Percentiles rank a stretch among this genome's conserved stretches.
phyloP scores from a whole-genome alignment of 2,888 invertebrate genomes.

The Drosophila paramelanica region DNA sequence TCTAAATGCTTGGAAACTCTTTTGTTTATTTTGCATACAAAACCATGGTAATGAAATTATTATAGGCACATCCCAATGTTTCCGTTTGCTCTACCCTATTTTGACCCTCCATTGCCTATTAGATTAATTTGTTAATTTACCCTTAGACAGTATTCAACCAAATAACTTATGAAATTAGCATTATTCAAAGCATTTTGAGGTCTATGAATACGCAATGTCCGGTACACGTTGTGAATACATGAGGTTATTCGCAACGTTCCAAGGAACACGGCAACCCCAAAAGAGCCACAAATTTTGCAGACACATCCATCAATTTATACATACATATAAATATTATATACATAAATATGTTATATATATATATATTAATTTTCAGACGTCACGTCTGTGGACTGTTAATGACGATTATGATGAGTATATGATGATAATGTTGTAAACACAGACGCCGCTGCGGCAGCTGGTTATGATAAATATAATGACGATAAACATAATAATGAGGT shows the following conservation, averaged over 20 bases:
- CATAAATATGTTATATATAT: slow-evolving; percentile 6
- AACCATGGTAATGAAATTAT: background rate
- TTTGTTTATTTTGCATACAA: background rate
- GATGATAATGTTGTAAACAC: slow-evolving; percentile 30
- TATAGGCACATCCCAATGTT: background rate
- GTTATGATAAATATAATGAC: slow-evolving; percentile 14
- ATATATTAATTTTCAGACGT: slow-evolving; percentile 68
- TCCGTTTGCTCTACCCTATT: background rate
- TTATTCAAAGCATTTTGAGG: slow-evolving; percentile 64
- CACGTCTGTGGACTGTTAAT: slow-evolving; percentile 65
- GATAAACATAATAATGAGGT: slow-evolving; percentile 21
- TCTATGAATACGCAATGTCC: slow-evolving; percentile 69
- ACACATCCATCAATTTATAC: slow-evolving; percentile 57
- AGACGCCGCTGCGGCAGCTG: slow-evolving; percentile 20
- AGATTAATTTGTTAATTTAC: background rate
- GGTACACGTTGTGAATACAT: slow-evolving; percentile 10
- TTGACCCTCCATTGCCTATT: background rate
- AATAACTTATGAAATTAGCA: slow-evolving; percentile 61
- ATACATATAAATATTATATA: slow-evolving; percentile 17
- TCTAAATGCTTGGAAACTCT: background rate
- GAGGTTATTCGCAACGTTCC: slow-evolving; percentile 1
- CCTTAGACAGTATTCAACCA: slow-evolving; percentile 7
- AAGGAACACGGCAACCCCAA: slow-evolving; percentile 3
- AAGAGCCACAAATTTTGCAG: slow-evolving; percentile 21
- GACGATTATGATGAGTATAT: slow-evolving; percentile 51